Evolutionary conservation across 2,888 invertebrate species (phyloP).

Genomic region (Drosophila lacicola): DNA sequence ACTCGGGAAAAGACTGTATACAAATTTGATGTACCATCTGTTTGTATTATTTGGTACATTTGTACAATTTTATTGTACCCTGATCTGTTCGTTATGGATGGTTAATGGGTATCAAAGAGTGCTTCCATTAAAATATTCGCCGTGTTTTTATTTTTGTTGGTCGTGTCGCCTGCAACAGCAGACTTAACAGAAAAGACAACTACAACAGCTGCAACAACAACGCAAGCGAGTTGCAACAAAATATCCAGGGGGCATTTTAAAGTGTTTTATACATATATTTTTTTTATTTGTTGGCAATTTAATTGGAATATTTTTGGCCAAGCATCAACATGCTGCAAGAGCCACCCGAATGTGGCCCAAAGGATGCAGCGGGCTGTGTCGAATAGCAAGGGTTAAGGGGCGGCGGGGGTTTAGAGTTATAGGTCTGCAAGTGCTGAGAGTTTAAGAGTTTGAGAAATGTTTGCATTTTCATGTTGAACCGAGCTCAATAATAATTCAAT

Average conservation of each 20-base stretch:
- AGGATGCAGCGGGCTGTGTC: neutral
- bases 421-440: neutral
- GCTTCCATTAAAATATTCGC: conserved; percentile 30
- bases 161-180: conserved; percentile 37
- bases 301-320: conserved; percentile 72
- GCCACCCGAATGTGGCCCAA: conserved; percentile 14
- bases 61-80: neutral
- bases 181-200: conserved; percentile 12
- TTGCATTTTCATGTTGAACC: conserved; percentile 16
- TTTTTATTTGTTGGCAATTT: conserved; percentile 49
- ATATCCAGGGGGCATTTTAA: conserved; percentile 45
- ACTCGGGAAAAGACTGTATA: too few species aligned
- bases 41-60: neutral
- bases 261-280: conserved; percentile 31
- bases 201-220: conserved; percentile 18
- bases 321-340: conserved; percentile 53
- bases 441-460: conserved; percentile 8
- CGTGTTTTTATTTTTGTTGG: conserved; percentile 9
- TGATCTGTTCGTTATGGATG: neutral
- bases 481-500: conserved; percentile 26
- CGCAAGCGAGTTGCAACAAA: conserved; percentile 34
- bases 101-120: conserved; percentile 7
- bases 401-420: conserved; percentile 5
- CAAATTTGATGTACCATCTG: too few species aligned
- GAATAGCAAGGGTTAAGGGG: neutral